A percentile compares a stretch with the other conserved stretches of the same genome.
phyloP scores from a whole-genome alignment of 37 sponge, comb jelly and placozoan species.

The Hormiphora californensis region DNA sequence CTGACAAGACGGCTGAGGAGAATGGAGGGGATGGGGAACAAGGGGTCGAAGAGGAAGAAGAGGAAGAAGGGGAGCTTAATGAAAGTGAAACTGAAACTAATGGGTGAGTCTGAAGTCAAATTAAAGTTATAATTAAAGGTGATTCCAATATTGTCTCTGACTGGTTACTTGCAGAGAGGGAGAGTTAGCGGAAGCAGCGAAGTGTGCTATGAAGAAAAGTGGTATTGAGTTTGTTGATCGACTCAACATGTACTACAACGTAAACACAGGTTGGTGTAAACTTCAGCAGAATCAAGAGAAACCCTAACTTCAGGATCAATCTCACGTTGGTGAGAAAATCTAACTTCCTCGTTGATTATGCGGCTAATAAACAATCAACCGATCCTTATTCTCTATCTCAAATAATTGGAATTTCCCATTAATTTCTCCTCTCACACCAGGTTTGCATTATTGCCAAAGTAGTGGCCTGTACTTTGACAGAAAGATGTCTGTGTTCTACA shows the following conservation, averaged over 20 bases:
- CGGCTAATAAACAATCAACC: too few relatives aligned
- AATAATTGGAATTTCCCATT: too few relatives aligned
- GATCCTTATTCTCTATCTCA: too few relatives aligned
- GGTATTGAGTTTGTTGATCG: slow-evolving; percentile 33
- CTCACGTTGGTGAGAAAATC: too few relatives aligned
- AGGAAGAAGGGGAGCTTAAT: slow-evolving; percentile 39
- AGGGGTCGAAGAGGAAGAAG: not conserved
- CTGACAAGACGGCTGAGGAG: not conserved
- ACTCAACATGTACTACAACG: slow-evolving; percentile 50
- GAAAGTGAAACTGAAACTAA: too few relatives aligned
- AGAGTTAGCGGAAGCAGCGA: slow-evolving; percentile 23
- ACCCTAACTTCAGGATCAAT: not conserved
- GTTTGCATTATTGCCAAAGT: slow-evolving; percentile 41
- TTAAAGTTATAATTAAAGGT: too few relatives aligned
- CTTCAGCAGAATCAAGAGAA: not conserved
- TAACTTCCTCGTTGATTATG: too few relatives aligned
- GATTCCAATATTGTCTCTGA: too few relatives aligned
- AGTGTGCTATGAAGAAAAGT: not conserved
- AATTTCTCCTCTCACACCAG: not conserved
- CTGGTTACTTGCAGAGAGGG: too few relatives aligned
- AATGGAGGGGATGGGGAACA: not conserved
- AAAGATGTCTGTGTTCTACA: slow-evolving; percentile 52
- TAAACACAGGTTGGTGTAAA: slow-evolving; percentile 2
- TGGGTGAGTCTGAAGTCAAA: too few relatives aligned
- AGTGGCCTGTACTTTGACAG: slow-evolving; percentile 42